phyloP scores from a whole-genome alignment of 2,888 invertebrate genomes.

The Eilema depressum region DNA sequence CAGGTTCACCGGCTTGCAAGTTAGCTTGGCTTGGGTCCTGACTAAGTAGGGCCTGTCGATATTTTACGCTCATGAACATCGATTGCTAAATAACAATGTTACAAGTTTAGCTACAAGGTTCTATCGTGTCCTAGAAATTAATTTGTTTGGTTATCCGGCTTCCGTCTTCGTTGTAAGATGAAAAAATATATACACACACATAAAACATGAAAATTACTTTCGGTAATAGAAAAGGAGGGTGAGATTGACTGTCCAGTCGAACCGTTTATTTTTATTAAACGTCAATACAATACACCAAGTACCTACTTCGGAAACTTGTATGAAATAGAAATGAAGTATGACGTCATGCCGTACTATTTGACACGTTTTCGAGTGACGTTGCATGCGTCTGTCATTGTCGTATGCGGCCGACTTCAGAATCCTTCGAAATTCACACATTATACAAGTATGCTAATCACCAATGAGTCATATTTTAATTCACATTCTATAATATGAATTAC shows the following conservation, averaged over 20 bases:
- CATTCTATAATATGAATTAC: background rate
- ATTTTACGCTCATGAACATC: background rate
- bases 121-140: background rate
- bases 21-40: background rate
- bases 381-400: too few species aligned
- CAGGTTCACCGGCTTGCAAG: background rate
- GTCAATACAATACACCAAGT: too few species aligned
- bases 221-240: too few species aligned
- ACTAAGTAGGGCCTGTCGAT: background rate
- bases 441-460: background rate
- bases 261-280: too few species aligned
- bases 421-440: background rate
- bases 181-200: background rate
- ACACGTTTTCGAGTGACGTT: too few species aligned
- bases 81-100: background rate
- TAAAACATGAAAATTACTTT: too few species aligned
- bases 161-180: background rate
- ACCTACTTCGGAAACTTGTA: too few species aligned
- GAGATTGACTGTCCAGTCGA: too few species aligned
- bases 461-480: background rate
- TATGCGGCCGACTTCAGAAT: too few species aligned
- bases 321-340: too few species aligned
- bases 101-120: background rate
- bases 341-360: too few species aligned
- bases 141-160: constrained; percentile 4